A percentile compares a stretch with the other conserved stretches of the same genome.
Evolutionary conservation across 2,888 invertebrate genomes (phyloP).

Genomic region (Opisthograptis luteolata): DNA sequence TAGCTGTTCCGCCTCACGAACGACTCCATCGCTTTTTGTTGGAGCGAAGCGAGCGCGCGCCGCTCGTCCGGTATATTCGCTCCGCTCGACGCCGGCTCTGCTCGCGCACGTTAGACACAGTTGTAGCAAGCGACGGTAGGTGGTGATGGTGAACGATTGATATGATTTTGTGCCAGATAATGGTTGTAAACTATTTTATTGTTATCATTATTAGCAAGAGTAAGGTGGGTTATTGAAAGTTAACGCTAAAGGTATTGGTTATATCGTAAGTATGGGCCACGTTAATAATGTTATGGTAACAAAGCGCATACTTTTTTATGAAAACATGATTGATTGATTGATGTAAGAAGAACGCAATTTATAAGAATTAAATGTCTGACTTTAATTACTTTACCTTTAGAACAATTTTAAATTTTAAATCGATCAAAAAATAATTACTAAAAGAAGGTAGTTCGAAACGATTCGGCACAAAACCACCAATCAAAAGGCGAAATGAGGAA

Average conservation of each 20-base stretch:
- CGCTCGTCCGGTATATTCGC: constrained; percentile 84
- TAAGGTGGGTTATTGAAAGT: too few species aligned
- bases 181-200: too few species aligned
- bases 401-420: not conserved
- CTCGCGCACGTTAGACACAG: constrained; percentile 58
- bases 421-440: not conserved
- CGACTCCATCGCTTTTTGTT: constrained; percentile 85
- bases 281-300: too few species aligned
- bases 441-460: not conserved
- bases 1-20: constrained; percentile 90
- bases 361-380: too few species aligned
- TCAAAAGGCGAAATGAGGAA: constrained; percentile 39
- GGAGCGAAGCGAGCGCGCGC: constrained; percentile 75
- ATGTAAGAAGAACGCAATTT: too few species aligned
- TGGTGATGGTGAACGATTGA: constrained; percentile 21
- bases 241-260: too few species aligned
- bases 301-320: too few species aligned
- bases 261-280: too few species aligned
- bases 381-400: too few species aligned
- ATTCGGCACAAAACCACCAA: constrained; percentile 45
- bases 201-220: too few species aligned
- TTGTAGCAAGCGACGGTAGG: constrained; percentile 34
- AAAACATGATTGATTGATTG: too few species aligned
- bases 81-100: constrained; percentile 64
- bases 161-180: constrained; percentile 31